Conservation (phyloP, 1,140 invertebrate genomes). For the Musca domestica region DNA sequence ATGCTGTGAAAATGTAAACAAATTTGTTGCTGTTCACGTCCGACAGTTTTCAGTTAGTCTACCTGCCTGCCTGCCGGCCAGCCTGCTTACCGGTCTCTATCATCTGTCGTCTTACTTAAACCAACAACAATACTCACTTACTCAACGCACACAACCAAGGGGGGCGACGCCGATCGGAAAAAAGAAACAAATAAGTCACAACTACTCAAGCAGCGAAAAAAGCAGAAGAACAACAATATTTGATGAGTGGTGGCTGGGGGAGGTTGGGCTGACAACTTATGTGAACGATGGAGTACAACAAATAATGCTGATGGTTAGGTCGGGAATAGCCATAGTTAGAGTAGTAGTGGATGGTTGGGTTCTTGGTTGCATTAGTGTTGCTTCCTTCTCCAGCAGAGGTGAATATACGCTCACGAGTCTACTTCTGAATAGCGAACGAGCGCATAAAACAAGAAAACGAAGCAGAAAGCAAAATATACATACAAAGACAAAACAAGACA, state of each 20-base stretch:
- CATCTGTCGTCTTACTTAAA: too few relatives aligned
- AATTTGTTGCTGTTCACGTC: too few relatives aligned
- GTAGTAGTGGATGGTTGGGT: not conserved
- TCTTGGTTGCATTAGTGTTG: constrained; percentile 1
- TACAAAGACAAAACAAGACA: not conserved
- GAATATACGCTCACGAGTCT: constrained; percentile 15
- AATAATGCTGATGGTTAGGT: constrained; percentile 26
- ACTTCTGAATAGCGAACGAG: not conserved
- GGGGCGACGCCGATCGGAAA: too few relatives aligned
- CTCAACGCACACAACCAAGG: too few relatives aligned
- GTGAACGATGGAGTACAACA: constrained; percentile 13
- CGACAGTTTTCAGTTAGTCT: too few relatives aligned
- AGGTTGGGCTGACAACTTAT: not conserved
- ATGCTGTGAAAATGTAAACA: too few relatives aligned
- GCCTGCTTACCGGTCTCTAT: too few relatives aligned
- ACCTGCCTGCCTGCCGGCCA: too few relatives aligned
- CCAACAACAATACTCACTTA: too few relatives aligned
- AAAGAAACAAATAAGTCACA: too few relatives aligned
- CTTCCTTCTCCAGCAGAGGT: constrained; percentile 1
- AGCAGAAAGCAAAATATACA: not conserved
- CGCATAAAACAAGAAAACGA: not conserved
- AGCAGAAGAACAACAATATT: not conserved
- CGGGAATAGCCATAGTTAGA: constrained; percentile 19
- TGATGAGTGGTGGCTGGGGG: too few relatives aligned
- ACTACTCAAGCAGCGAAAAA: not conserved